phyloP scores from a whole-genome alignment of 2,888 invertebrate genomes.

The Erpobdella octoculata region DNA sequence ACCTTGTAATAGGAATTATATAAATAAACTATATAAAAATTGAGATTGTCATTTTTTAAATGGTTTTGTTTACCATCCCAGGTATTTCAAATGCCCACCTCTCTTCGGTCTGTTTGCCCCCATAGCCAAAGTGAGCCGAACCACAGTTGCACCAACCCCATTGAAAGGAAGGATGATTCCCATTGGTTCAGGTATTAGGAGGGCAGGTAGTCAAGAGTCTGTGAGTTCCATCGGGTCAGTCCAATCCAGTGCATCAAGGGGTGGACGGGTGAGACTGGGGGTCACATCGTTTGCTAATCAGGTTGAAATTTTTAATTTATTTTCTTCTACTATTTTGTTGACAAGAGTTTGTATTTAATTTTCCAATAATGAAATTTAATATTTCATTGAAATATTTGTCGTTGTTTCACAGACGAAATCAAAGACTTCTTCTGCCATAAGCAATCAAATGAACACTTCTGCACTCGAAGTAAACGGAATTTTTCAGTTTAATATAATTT shows the following conservation, averaged over 20 bases:
- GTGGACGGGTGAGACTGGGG: slow-evolving; percentile 68
- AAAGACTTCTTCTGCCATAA: no score
- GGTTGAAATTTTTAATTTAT: no score
- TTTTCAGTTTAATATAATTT: no score
- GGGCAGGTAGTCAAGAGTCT: slow-evolving; percentile 65
- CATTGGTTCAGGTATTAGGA: slow-evolving; percentile 39
- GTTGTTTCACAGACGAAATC: no score
- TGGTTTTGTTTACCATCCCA: slow-evolving; percentile 31
- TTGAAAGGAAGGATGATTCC: not conserved
- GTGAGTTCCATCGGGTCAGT: slow-evolving; percentile 72
- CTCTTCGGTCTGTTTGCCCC: slow-evolving; percentile 90
- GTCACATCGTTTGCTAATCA: slow-evolving; percentile 51
- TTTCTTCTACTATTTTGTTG: no score
- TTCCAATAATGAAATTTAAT: no score
- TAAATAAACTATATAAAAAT: no score
- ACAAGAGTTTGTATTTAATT: not conserved
- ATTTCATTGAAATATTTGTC: no score
- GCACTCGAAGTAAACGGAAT: no score
- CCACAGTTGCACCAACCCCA: slow-evolving; percentile 47
- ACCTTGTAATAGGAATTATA: no score
- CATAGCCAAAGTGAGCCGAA: slow-evolving; percentile 73
- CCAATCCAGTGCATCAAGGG: slow-evolving; percentile 50
- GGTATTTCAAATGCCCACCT: slow-evolving; percentile 86
- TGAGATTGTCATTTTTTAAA: no score
- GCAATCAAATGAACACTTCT: no score